Evolutionary conservation across 2,113 vertebrate species (phyloP).

Genomic region (Carassius gibelio): DNA sequence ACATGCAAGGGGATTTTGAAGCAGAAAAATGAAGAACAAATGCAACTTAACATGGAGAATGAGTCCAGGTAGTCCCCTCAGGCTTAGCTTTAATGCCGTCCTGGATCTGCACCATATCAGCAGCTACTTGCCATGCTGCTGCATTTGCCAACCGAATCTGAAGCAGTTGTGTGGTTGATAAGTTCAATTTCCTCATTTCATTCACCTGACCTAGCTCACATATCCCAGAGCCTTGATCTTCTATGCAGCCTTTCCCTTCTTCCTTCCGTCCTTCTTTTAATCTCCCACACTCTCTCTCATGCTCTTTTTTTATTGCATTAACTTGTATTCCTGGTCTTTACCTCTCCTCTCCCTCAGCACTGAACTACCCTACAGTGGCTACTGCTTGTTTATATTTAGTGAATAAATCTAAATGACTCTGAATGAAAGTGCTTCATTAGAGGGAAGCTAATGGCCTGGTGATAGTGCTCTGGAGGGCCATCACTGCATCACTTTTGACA

Average conservation of each 20-base stretch:
- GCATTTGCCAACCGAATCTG: slow-evolving; percentile 6
- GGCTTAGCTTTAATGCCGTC: slow-evolving; percentile 6
- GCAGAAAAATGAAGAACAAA: slow-evolving; percentile 11
- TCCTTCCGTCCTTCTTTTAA: not conserved
- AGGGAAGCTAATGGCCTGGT: slow-evolving; percentile 73
- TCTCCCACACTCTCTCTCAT: not conserved
- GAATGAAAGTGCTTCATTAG: slow-evolving; percentile 76
- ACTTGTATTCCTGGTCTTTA: not conserved
- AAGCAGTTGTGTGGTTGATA: slow-evolving; percentile 5
- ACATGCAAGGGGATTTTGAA: not conserved
- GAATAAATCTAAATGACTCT: slow-evolving; percentile 74
- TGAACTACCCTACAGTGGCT: slow-evolving; percentile 28
- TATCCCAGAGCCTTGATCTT: not conserved
- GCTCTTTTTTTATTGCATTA: not conserved
- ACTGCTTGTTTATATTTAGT: slow-evolving; percentile 67
- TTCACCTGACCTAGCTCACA: not conserved
- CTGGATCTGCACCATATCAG: slow-evolving; percentile 14
- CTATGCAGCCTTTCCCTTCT: not conserved
- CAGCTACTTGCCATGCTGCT: slow-evolving; percentile 18
- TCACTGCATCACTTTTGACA: slow-evolving; percentile 66
- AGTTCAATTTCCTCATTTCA: slow-evolving; percentile 14
- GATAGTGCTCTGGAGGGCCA: slow-evolving; percentile 71
- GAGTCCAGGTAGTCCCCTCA: slow-evolving; percentile 11
- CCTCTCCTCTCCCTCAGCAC: not conserved
- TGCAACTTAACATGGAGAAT: slow-evolving; percentile 35